Evolutionary conservation across 2,888 invertebrate species (phyloP), one percentile per base, ranked within the genome.

Genomic region (Neoascia interrupta): DNA sequence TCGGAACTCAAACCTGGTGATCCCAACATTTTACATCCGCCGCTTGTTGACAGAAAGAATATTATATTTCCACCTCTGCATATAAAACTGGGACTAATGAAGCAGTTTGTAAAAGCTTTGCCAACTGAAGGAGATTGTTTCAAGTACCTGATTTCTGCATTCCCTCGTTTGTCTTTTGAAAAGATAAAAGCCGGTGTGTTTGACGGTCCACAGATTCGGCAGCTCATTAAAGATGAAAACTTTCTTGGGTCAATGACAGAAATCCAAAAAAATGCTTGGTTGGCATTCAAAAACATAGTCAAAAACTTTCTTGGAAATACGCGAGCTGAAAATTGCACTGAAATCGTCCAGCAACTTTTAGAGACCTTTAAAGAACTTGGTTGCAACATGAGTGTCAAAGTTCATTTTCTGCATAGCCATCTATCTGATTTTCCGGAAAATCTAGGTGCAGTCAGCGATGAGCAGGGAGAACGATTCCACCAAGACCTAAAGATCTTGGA

Each of bases 1-100:
- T n/a, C 8, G 8, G 31, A 31, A n/a, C n/a, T n/a, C n/a, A 31
- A n/a, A n/a, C 31, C 31, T 8, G 31, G 31, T n/a, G n/a, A 31
- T n/a, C 8, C n/a, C 2, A 31, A 31, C 31, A 31, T 31, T 31
- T n/a, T n/a, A 4, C 31, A 31, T n/a, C 8, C 8, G 31, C 31
- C n/a, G 31, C n/a, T 31, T 8, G 31, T 31, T 2, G 31, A 31
- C n/a, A 8, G 10, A 3, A 31, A 31, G 8, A 31, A 31, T n/a
- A 6, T 31, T n/a, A 31, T n/a, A 3, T 13, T 37, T 13, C 37
- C 6, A 2, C 37, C 13, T 13, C 13, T 41, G 10, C 18, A 41
- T 18, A 41, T 41, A 15, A 41, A 41, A 13, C 18, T 41, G 41
- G 43, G 43, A 2, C 43, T 43, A 2, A 43, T 43, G 21, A 43